Evolutionary conservation across 1,140 invertebrate genomes (phyloP), one percentile per base, ranked within the genome.

Genomic region (Apis cerana): DNA sequence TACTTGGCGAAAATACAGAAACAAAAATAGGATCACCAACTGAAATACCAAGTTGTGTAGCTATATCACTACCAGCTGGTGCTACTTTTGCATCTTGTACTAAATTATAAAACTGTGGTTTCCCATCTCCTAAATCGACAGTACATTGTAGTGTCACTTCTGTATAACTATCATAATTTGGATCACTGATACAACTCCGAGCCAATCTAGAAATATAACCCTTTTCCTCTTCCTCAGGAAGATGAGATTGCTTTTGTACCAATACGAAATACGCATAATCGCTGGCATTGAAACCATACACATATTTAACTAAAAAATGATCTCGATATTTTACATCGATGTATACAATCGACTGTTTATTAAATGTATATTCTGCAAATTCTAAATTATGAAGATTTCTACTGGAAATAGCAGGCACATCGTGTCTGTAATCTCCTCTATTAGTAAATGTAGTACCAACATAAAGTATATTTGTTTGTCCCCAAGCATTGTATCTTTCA

Each of bases 211-310:
- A 97, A 52, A 98, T 96, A 94, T 98, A 99, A 52, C 98, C 98
- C 48, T 96, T 94, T 91, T 98, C 98, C 89, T 98, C 98, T 90
- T 97, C 97, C 4, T 96, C 97, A 21, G 98, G 97, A 43, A 98
- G 95, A 91, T 98, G 97, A 9, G 97, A 98, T 89, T 97, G 96
- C 92, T 98, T 98, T 93, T 99, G 99, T 33, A 99, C 98, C 62
- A 99, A 96, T 19, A 99, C 96, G 94, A 99, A 99, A 93, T 99
- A 99, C 8, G 98, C 98, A 94, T 98, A 99, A 82, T 98, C 97
- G 89, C 97, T 98, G 4, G 98, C 97, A 93, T 98, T 98, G 91
- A 99, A 99, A 17, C 98, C 98, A 94, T 99, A 99, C 4, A 99
- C 96, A 93, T 99, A 99, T 90, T 98, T 97, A 33, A 99, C 98